These are phyloP conservation scores for Pentalonia nigronervosa DNA, from an alignment of 1,140 invertebrate species.

Conservation along the genomic window DNA sequence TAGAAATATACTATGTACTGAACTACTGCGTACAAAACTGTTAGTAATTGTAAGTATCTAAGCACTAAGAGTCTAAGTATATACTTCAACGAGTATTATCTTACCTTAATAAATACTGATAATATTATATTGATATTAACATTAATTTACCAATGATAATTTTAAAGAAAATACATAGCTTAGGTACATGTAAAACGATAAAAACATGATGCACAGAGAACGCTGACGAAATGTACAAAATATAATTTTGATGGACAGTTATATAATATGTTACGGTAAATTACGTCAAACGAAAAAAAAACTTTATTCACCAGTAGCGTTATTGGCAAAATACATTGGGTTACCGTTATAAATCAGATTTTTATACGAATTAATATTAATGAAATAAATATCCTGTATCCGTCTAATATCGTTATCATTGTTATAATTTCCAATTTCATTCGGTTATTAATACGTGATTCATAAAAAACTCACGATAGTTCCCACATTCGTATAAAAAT, in stretches of 20 bases:
- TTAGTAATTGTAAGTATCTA: background rate
- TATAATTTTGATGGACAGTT: background rate
- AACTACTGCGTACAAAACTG: background rate
- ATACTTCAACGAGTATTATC: slow-evolving; percentile 21
- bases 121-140: background rate
- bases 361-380: background rate
- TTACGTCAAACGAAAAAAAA: background rate
- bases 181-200: background rate
- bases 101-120: background rate
- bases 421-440: background rate
- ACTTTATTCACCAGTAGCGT: background rate
- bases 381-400: background rate
- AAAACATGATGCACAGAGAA: background rate
- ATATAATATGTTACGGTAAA: background rate
- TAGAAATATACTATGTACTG: slow-evolving; percentile 3
- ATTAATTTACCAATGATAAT: background rate
- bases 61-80: background rate
- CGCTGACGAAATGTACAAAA: background rate
- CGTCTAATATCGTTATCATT: background rate
- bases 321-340: background rate
- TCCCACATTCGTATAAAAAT: background rate
- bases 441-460: background rate
- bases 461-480: background rate
- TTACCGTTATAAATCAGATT: background rate
- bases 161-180: background rate